Evolutionary conservation across 2,113 vertebrate genomes (phyloP).

Genomic region (Ploceus nigricollis): DNA sequence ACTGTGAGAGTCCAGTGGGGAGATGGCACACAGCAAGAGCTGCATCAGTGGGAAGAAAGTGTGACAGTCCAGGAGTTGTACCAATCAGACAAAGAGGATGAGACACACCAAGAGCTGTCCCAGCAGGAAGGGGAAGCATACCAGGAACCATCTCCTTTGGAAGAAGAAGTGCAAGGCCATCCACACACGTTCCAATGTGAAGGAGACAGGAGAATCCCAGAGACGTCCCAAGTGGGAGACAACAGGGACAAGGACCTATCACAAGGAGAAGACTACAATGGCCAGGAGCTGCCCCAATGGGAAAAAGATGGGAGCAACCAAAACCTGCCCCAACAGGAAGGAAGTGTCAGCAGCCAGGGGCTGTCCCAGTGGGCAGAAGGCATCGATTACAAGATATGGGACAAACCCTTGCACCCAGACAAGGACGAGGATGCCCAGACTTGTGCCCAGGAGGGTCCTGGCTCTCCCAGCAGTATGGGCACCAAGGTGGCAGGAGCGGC

Average conservation of each 20-base stretch:
- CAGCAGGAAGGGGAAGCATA: background rate
- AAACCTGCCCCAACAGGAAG: background rate
- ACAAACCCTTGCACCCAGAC: background rate
- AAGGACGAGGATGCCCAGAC: background rate
- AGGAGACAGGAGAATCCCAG: background rate
- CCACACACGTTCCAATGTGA: rapidly evolving
- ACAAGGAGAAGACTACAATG: background rate
- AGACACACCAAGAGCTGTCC: background rate
- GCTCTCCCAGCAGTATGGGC: background rate
- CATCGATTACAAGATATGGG: background rate
- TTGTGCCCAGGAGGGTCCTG: background rate
- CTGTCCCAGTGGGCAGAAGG: background rate
- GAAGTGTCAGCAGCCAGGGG: background rate
- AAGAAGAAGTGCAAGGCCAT: background rate
- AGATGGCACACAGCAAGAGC: background rate
- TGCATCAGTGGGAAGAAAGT: background rate
- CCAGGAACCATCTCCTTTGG: background rate
- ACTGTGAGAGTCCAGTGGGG: background rate
- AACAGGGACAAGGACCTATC: background rate
- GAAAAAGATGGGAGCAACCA: background rate
- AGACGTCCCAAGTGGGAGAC: background rate
- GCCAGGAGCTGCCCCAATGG: background rate
- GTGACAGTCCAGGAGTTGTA: no score
- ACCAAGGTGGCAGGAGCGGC: background rate
- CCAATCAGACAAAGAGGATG: background rate